phyloP scores from a whole-genome alignment of 2,888 invertebrate species.

The Hermaeophaga mercurialis region DNA sequence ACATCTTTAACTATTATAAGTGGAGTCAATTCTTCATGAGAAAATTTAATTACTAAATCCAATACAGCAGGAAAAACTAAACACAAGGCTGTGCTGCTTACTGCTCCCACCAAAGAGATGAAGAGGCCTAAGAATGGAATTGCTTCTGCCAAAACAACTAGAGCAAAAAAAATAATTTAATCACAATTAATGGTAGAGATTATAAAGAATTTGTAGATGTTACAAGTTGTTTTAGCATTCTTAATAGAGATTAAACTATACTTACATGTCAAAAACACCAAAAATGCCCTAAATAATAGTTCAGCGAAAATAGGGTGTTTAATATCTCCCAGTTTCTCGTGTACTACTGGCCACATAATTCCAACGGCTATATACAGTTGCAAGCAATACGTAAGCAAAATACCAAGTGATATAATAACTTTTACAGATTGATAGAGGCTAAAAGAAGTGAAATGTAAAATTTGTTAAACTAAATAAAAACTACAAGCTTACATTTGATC shows the following conservation, averaged over 20 bases:
- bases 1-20: conserved; percentile 63
- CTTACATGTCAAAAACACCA: conserved; percentile 87
- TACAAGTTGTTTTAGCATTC: neutral
- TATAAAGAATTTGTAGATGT: too few relatives aligned
- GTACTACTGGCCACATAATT: conserved; percentile 81
- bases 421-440: conserved; percentile 84
- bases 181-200: too few relatives aligned
- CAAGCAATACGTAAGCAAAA: conserved; percentile 88
- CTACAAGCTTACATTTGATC: conserved; percentile 60
- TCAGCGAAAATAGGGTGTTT: conserved; percentile 68
- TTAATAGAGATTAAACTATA: too few relatives aligned
- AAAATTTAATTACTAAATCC: conserved; percentile 74
- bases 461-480: conserved; percentile 7
- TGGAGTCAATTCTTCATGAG: conserved; percentile 62
- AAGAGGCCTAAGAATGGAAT: conserved; percentile 86
- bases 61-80: conserved; percentile 88
- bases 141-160: conserved; percentile 83
- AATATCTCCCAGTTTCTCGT: conserved; percentile 61
- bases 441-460: conserved; percentile 43
- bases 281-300: conserved; percentile 69
- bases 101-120: conserved; percentile 90
- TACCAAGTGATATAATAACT: conserved; percentile 81
- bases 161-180: conserved; percentile 39
- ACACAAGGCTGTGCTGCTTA: conserved; percentile 86
- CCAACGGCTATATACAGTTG: conserved; percentile 95